Base-by-base conservation (phyloP, 2,888 invertebrate species). In the Helleia helle region DNA sequence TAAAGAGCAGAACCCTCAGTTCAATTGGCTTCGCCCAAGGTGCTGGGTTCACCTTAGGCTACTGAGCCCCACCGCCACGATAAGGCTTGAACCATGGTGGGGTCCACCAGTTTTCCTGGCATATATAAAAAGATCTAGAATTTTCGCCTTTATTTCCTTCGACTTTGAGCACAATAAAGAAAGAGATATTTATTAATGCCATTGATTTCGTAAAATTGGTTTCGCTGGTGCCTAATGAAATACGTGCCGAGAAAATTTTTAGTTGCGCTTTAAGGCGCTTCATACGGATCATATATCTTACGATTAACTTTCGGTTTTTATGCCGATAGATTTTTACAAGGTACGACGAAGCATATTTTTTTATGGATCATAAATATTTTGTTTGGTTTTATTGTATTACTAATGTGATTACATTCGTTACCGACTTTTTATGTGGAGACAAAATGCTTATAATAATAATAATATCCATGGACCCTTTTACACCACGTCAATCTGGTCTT, bases 241-340 rank as follows among this genome's bases (percentile, higher is more conserved):
- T 71, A 72, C 73, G 73, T 74, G 74, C 71, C 67, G 66, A 66
- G 73, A 74, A 72, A 71, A 60, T 69, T 71, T 62, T 56, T 60
- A 58, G 51, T 60, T 65, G 64, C 28, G 13, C 11, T 14, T 29
- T n/a, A 12, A 11, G 13, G 22, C 22, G 22, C 22, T 22, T 22
- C 22, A 22, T 22, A 22, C 22, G 5, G 31, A 17, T 9, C 15
- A 30, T 34, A 22, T 34, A 18, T 31, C 18, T 31, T 15, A 15
- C 15, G 17, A 31, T 14, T 11, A 5, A 28, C 9, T 28, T 28
- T 11, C 4, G 7, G 31, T n/a, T n/a, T n/a, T n/a, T n/a, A n/a
- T n/a, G n/a, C n/a, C n/a, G n/a, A n/a, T n/a, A n/a, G n/a, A n/a
- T n/a, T n/a, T n/a, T n/a, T n/a, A n/a, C n/a, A n/a, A n/a, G n/a